Conservation (phyloP, 2,113 vertebrate genomes). For the Takifugu flavidus region DNA sequence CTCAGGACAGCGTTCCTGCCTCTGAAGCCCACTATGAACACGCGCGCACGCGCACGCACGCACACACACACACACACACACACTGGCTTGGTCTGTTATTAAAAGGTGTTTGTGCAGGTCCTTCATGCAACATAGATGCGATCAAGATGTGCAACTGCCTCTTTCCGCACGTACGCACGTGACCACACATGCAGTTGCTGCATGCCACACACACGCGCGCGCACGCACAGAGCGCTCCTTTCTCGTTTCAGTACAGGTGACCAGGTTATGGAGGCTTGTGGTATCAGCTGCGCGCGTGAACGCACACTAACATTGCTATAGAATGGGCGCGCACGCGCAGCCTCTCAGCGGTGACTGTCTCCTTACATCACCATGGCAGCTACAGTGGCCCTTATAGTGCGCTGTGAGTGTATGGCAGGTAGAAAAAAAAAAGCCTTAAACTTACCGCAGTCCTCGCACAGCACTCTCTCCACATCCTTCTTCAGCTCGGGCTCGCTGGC, state of each 20-base stretch:
- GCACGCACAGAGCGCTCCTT: conserved; percentile 5
- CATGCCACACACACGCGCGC: conserved; percentile 13
- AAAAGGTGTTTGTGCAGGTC: background rate
- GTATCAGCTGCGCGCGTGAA: conserved; percentile 34
- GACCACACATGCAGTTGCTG: background rate
- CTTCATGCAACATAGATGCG: no score
- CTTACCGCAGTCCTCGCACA: conserved; percentile 97
- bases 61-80: background rate
- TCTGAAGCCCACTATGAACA: no score
- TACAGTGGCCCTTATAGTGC: conserved; percentile 52
- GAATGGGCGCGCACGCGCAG: conserved; percentile 49
- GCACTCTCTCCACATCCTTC: conserved; percentile 90
- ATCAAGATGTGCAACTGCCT: no score
- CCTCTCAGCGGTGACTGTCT: conserved; percentile 43
- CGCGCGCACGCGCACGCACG: background rate
- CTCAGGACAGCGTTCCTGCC: no score
- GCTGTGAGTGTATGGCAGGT: conserved; percentile 51
- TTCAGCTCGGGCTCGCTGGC: conserved; percentile 89
- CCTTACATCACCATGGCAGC: conserved; percentile 60
- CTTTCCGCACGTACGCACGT: no score
- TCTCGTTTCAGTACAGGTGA: conserved; percentile 50
- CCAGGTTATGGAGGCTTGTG: conserved; percentile 46
- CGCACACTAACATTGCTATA: conserved; percentile 16
- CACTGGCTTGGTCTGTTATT: background rate
- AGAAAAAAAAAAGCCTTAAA: conserved; percentile 56